phyloP scores from a whole-genome alignment of 2,113 vertebrate genomes.

The Phalacrocorax carbo region DNA sequence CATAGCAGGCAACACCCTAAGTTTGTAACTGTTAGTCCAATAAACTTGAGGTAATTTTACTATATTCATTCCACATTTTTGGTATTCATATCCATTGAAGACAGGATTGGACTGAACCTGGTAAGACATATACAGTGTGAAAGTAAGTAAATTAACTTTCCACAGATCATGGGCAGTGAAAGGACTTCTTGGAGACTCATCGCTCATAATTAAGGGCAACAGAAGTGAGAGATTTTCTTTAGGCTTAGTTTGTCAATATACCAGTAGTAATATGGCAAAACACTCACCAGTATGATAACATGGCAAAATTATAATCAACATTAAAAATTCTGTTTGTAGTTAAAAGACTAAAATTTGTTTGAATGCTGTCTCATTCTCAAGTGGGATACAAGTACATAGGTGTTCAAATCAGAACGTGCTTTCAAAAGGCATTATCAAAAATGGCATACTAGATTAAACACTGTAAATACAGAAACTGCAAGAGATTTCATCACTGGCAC shows the following conservation, averaged over 20 bases:
- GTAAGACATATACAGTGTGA: background rate
- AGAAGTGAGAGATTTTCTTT: background rate
- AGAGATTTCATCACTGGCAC: background rate
- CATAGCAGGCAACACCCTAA: constrained; percentile 31
- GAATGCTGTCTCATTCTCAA: background rate
- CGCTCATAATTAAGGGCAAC: background rate
- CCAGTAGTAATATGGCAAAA: background rate
- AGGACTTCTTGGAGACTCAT: background rate
- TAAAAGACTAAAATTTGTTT: background rate
- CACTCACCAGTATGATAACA: background rate
- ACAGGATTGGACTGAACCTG: background rate
- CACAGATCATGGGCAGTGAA: background rate
- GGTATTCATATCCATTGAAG: background rate
- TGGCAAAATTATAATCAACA: background rate
- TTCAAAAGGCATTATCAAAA: background rate
- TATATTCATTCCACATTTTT: background rate
- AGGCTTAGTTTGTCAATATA: background rate
- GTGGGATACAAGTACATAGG: background rate
- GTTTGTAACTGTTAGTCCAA: background rate
- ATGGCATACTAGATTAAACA: background rate
- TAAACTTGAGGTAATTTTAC: background rate
- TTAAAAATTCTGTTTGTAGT: background rate
- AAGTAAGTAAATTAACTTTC: background rate
- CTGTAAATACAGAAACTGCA: background rate
- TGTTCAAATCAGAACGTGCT: background rate